phyloP scores from a whole-genome alignment of 2,888 invertebrate species.

The Eucera pruinosa region DNA sequence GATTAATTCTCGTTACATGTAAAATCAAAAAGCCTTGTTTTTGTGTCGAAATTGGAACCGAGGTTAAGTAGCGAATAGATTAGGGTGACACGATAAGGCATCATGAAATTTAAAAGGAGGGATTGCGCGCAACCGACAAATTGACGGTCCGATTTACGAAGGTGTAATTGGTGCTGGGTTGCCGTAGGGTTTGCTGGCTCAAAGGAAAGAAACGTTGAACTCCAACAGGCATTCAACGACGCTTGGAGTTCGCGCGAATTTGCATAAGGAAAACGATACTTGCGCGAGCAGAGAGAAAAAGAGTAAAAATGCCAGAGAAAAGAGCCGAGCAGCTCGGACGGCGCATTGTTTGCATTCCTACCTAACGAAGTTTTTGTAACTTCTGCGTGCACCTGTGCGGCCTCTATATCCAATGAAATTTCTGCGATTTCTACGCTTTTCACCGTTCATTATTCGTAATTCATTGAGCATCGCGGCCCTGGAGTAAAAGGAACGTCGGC shows the following conservation, averaged over 20 bases:
- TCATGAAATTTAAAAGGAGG: slow-evolving; percentile 71
- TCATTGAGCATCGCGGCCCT: slow-evolving; percentile 33
- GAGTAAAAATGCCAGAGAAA: slow-evolving; percentile 48
- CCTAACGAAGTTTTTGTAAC: slow-evolving; percentile 80
- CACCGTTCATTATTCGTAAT: slow-evolving; percentile 53
- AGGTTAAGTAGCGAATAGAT: slow-evolving; percentile 50
- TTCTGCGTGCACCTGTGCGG: slow-evolving; percentile 74
- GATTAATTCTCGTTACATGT: slow-evolving; percentile 43
- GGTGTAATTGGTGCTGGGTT: slow-evolving; percentile 74
- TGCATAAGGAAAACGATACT: slow-evolving; percentile 78
- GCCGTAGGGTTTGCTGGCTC: slow-evolving; percentile 38
- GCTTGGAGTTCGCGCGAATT: slow-evolving; percentile 73
- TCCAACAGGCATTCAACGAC: slow-evolving; percentile 34
- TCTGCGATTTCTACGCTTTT: slow-evolving; percentile 55
- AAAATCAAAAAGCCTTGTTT: slow-evolving; percentile 32
- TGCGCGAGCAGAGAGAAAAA: slow-evolving; percentile 54
- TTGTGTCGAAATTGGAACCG: slow-evolving; percentile 50
- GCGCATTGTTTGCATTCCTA: slow-evolving; percentile 77
- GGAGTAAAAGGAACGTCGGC: neutral
- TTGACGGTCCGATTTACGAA: slow-evolving; percentile 76
- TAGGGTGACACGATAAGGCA: slow-evolving; percentile 68
- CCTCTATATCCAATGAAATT: slow-evolving; percentile 67
- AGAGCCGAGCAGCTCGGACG: slow-evolving; percentile 68
- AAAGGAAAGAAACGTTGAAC: slow-evolving; percentile 64
- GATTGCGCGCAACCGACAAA: slow-evolving; percentile 73